These are phyloP conservation scores for Notechis scutatus DNA, from an alignment of 2,113 vertebrate genomes.

Conservation along the genomic window DNA sequence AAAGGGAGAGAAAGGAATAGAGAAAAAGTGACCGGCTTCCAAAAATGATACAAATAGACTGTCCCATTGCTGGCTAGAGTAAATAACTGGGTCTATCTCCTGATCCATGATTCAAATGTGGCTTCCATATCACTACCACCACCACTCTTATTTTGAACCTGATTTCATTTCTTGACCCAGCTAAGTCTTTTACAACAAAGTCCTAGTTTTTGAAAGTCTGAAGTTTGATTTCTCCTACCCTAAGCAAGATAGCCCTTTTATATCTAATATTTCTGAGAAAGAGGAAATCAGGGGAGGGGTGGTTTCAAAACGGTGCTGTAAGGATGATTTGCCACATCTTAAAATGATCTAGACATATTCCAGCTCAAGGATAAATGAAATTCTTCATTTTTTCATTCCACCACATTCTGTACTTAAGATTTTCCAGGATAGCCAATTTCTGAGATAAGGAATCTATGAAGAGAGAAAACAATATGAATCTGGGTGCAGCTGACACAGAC, in stretches of 20 bases:
- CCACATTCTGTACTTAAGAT: neutral
- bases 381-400: neutral
- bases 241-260: neutral
- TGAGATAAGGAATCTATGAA: neutral
- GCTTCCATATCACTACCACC: neutral
- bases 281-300: neutral
- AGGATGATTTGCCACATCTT: neutral
- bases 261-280: neutral
- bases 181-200: neutral
- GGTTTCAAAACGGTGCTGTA: neutral
- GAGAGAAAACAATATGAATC: neutral
- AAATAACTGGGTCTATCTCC: neutral
- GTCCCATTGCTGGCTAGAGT: neutral
- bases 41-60: neutral
- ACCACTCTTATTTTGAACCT: neutral
- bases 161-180: neutral
- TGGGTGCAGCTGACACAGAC: neutral
- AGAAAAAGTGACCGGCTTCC: neutral
- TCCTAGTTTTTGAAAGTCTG: neutral
- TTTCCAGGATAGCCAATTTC: neutral
- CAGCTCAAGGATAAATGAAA: neutral
- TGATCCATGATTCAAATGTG: neutral
- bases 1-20: neutral
- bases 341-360: neutral
- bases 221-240: neutral